Evolutionary conservation across 2,888 invertebrate genomes (phyloP).

Genomic region (Euzophera pinguis): DNA sequence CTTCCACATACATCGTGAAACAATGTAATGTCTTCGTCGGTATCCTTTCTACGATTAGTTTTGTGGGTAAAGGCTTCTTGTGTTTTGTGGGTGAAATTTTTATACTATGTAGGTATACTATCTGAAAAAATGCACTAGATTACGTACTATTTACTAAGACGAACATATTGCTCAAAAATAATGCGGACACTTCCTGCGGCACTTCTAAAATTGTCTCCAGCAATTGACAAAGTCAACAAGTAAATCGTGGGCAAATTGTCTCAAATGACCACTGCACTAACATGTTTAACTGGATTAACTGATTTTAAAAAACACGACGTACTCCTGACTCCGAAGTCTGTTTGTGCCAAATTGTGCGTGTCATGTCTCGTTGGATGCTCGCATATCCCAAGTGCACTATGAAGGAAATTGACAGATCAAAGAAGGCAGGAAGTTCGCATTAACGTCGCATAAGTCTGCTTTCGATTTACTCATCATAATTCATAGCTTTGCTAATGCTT

Average conservation of each 20-base stretch:
- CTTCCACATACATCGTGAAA: slow-evolving; percentile 1
- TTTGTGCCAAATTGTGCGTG: slow-evolving; percentile 54
- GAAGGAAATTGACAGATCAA: slow-evolving; percentile 69
- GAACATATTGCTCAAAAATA: slow-evolving; percentile 38
- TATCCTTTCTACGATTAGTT: neutral
- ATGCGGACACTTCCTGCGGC: slow-evolving; percentile 45
- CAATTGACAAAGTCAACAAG: slow-evolving; percentile 62
- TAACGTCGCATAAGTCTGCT: slow-evolving; percentile 54
- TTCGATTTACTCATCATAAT: slow-evolving; percentile 49
- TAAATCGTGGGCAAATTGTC: slow-evolving; percentile 60
- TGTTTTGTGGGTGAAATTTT: too few species aligned
- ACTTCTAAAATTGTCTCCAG: slow-evolving; percentile 38
- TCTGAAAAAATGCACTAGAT: too few species aligned
- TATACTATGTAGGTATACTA: too few species aligned
- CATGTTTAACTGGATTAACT: slow-evolving; percentile 62
- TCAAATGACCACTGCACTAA: slow-evolving; percentile 61
- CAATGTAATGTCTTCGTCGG: slow-evolving; percentile 4
- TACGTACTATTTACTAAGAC: slow-evolving; percentile 25
- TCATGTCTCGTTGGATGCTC: slow-evolving; percentile 47
- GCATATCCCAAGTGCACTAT: slow-evolving; percentile 54
- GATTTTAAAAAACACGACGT: slow-evolving; percentile 57
- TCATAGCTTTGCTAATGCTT: slow-evolving; percentile 12
- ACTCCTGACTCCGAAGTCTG: slow-evolving; percentile 22
- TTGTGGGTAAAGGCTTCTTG: too few species aligned
- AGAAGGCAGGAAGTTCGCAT: slow-evolving; percentile 70